Percentiles rank a stretch among this genome's conserved stretches.
Evolutionary conservation across 1,140 invertebrate species (phyloP).

Genomic region (Rhopalosiphum padi): DNA sequence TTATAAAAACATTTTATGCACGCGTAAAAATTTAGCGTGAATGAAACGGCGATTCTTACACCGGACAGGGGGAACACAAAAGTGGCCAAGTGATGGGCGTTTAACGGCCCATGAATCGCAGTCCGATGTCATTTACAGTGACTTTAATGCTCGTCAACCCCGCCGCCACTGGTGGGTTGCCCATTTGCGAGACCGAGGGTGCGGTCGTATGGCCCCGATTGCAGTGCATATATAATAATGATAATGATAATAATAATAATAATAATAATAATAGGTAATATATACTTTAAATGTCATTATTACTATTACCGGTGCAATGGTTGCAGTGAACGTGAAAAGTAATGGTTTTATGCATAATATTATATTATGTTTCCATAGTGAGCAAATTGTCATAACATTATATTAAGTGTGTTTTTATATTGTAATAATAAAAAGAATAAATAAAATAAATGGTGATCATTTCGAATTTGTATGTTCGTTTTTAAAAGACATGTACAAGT

Average conservation of each 20-base stretch:
- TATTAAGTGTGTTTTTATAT: background rate
- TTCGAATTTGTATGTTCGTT: background rate
- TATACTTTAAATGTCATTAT: background rate
- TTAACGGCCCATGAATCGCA: slow-evolving; percentile 49
- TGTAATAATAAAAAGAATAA: background rate
- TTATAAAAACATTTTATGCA: background rate
- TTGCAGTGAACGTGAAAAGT: slow-evolving; percentile 11
- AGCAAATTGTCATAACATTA: slow-evolving; percentile 34
- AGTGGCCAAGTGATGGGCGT: slow-evolving; percentile 32
- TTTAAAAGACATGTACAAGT: background rate
- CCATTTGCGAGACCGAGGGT: slow-evolving; percentile 43
- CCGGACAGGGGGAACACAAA: background rate
- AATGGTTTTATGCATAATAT: slow-evolving; percentile 17
- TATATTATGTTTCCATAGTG: background rate
- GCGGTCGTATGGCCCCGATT: background rate
- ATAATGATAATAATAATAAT: background rate
- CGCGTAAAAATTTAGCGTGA: background rate
- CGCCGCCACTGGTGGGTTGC: background rate
- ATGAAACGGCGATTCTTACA: background rate
- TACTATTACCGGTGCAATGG: background rate
- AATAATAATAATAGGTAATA: slow-evolving; percentile 6
- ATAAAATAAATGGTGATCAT: background rate
- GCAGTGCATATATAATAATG: background rate
- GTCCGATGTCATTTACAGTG: slow-evolving; percentile 18
- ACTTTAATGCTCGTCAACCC: slow-evolving; percentile 49